Percentiles rank a stretch among this genome's conserved stretches.
Conservation (phyloP, 2,113 vertebrate species). For the Tylochromis polylepis region DNA sequence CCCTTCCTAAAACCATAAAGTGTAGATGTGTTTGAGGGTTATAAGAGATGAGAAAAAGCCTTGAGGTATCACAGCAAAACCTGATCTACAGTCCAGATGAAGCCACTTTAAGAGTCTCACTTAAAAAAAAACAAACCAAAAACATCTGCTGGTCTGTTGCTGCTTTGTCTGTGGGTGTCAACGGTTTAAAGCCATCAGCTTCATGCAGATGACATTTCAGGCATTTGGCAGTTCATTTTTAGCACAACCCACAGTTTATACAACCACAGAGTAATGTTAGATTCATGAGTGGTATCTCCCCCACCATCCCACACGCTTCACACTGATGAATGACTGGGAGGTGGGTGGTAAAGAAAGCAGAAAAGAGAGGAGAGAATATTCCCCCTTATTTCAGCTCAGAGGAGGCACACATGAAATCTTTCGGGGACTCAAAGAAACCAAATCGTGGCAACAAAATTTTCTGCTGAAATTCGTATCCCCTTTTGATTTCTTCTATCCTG, state of each 20-base stretch:
- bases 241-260: not conserved
- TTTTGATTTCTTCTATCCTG: not conserved
- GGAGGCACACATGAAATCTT: not conserved
- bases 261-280: not conserved
- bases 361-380: not conserved
- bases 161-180: not conserved
- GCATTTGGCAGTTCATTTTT: not conserved
- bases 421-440: not conserved
- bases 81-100: slow-evolving; percentile 55
- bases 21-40: slow-evolving; percentile 53
- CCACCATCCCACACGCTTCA: not conserved
- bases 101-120: not conserved
- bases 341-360: not conserved
- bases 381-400: not conserved
- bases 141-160: slow-evolving; percentile 1
- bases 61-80: slow-evolving; percentile 48
- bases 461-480: not conserved
- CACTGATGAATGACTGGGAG: not conserved
- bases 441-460: not conserved
- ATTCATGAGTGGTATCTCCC: not conserved
- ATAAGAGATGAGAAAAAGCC: slow-evolving; percentile 47
- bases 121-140: not conserved
- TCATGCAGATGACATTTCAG: slow-evolving; percentile 1
- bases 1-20: slow-evolving; percentile 59
- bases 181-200: not conserved